Evolutionary conservation across 2,113 vertebrate species (phyloP).

Genomic region (Centropus bengalensis): DNA sequence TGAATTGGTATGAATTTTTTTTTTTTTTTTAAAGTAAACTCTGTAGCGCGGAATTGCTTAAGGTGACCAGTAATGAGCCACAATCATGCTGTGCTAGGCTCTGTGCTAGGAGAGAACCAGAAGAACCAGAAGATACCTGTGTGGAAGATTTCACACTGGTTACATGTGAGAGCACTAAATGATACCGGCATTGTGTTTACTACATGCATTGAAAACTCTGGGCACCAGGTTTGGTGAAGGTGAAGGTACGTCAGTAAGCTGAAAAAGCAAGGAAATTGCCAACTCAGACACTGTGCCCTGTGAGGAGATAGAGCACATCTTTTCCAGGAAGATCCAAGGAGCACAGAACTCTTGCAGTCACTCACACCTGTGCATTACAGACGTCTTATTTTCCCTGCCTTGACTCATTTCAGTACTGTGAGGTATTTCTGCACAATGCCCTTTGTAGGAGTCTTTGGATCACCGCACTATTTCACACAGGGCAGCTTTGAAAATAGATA

Average conservation of each 20-base stretch:
- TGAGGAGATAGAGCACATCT: background rate
- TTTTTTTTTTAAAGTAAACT: background rate
- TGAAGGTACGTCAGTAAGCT: background rate
- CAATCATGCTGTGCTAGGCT: background rate
- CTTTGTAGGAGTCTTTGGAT: background rate
- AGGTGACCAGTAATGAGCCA: background rate
- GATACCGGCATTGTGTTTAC: fast-evolving
- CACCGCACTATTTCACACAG: slow-evolving; percentile 2
- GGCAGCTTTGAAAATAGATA: slow-evolving; percentile 30
- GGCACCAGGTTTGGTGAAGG: fast-evolving
- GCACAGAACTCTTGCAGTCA: background rate
- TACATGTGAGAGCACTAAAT: background rate
- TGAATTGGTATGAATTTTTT: background rate
- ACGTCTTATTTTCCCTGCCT: background rate
- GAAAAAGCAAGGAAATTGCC: background rate
- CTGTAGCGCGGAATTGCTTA: background rate
- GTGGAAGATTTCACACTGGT: background rate
- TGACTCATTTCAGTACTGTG: background rate
- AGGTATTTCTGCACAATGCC: background rate
- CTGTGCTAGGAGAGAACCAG: background rate
- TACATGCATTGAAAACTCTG: background rate
- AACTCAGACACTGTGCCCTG: fast-evolving
- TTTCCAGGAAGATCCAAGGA: background rate
- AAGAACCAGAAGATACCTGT: background rate
- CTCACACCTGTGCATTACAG: background rate